Evolutionary conservation across 2,797 vertebrate species (phyloP), one percentile per base, ranked within the genome.

Genomic region (Pseudochirops cupreus): DNA sequence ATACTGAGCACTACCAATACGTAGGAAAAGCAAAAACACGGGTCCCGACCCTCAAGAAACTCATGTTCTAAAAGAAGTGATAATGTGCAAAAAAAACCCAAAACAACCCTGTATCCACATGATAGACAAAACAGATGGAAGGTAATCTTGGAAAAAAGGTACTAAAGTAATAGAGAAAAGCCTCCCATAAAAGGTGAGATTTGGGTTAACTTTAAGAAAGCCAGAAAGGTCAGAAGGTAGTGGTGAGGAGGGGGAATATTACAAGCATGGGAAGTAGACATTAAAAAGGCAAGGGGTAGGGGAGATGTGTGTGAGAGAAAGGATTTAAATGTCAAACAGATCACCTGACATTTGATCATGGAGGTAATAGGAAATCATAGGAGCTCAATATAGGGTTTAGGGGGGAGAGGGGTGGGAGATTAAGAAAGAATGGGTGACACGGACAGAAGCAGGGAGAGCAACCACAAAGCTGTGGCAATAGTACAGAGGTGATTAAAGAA

Each of bases 391-490:
- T 11, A 21, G 21, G 33, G 3, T 6, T 6, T 52, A 29, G 0
- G 0, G 7, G 6, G 7, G 59, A 31, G 9, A 10, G 53, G 1
- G 53, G 53, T 1, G 11, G 10, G 4, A 67, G 2, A n/a, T 39
- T 82, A 39, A 74, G 16, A 74, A 4, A 74, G 16, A 74, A 74
- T 74, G n/a, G 74, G 74, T 26, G n/a, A 24, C 39, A 46, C 3
- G 6, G n/a, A 26, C 18, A 82, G 39, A 46, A 39, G 39, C 74
- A 24, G 2, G 18, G n/a, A 82, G 21, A 82, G 21, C 18, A 24
- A 11, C 21, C 74, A 46, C 5, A 46, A 82, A 26, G 74, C 74
- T 82, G 46, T 9, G 24, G n/a, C 39, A 21, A 24, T 16, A 82
- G 18, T 39, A 82, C 7, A 82, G 33, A 74, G 62, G 39, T 74